Conservation (phyloP, 2,888 invertebrate genomes). For the Sphinx pinastri region DNA sequence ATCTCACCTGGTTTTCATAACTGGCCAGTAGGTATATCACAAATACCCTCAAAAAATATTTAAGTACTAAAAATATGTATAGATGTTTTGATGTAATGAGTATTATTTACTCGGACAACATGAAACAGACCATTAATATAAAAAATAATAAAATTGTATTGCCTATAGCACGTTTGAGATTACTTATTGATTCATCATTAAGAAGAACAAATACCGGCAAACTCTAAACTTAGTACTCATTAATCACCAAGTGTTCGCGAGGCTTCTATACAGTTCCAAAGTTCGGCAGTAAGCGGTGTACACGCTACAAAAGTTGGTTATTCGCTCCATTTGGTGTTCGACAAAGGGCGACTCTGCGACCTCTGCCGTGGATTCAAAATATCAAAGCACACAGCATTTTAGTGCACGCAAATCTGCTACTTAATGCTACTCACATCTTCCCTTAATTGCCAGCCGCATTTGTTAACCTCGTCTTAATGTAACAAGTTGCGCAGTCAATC, state of each 20-base stretch:
- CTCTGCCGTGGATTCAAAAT: neutral
- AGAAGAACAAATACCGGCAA: conserved; percentile 10
- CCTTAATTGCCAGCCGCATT: neutral
- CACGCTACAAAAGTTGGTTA: conserved; percentile 38
- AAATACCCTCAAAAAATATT: too few relatives aligned
- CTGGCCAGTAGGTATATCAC: too few relatives aligned
- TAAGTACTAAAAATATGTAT: too few relatives aligned
- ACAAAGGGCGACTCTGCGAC: neutral
- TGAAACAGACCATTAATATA: too few relatives aligned
- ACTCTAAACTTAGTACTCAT: conserved; percentile 32
- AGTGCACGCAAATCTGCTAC: neutral
- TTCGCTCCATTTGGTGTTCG: conserved; percentile 37
- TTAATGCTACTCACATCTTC: neutral
- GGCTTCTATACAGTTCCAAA: conserved; percentile 31
- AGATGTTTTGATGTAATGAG: too few relatives aligned
- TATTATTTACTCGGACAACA: too few relatives aligned
- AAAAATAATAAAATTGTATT: too few relatives aligned
- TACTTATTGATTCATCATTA: neutral
- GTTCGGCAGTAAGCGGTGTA: conserved; percentile 28
- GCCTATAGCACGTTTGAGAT: too few relatives aligned
- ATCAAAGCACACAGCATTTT: neutral
- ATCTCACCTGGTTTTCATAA: too few relatives aligned
- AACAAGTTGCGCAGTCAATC: neutral
- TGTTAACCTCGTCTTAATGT: neutral
- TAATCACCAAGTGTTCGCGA: conserved; percentile 34